Conservation (phyloP, 2,113 vertebrate species). For the Podilymbus podiceps region DNA sequence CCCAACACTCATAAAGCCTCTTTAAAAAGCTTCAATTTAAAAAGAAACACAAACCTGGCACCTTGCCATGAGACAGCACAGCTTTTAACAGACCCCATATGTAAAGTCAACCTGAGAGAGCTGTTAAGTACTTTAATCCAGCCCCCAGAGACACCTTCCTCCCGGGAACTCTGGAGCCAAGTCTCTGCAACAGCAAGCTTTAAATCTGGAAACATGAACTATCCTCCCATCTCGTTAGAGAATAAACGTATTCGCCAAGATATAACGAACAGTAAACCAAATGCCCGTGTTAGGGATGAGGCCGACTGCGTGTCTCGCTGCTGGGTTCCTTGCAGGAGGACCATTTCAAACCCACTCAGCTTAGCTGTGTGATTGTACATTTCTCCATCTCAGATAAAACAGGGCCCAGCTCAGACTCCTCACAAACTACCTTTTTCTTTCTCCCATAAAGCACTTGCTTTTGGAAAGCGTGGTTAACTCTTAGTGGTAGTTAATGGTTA, state of each 20-base stretch:
- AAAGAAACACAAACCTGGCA: conserved; percentile 41
- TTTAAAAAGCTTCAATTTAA: background rate
- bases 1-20: background rate
- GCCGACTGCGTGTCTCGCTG: background rate
- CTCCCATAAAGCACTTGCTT: background rate
- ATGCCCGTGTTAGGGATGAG: background rate
- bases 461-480: background rate
- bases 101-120: conserved; percentile 53
- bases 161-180: conserved; percentile 59
- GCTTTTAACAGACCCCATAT: conserved; percentile 61
- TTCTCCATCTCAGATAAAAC: background rate
- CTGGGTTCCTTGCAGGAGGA: no score
- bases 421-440: background rate
- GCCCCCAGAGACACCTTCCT: conserved; percentile 58
- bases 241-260: background rate
- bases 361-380: background rate
- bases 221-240: conserved; percentile 36
- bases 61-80: conserved; percentile 31
- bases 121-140: conserved; percentile 48
- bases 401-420: background rate
- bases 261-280: background rate
- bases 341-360: background rate
- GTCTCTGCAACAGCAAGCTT: conserved; percentile 55
- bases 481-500: background rate
- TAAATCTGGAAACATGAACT: conserved; percentile 61